These are phyloP conservation scores for Aradophagus sp. DNA, from an alignment of 1,140 invertebrate genomes.

Conservation along the genomic window DNA sequence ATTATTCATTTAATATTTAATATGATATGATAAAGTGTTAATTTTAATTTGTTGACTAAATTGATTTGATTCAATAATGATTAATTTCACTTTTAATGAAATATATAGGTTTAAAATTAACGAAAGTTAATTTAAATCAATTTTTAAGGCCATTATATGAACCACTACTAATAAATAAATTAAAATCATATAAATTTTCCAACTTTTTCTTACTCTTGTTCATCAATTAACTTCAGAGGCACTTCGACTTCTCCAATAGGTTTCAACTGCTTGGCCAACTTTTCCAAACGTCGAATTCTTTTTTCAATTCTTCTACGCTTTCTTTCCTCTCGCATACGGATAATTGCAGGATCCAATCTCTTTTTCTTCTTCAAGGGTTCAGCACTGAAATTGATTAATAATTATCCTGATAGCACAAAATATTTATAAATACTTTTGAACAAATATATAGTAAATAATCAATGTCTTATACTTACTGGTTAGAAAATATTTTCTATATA, in stretches of 20 bases:
- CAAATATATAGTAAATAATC: no score
- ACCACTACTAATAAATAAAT: no score
- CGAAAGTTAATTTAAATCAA: neutral
- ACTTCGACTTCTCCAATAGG: slow-evolving; percentile 88
- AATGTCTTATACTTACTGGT: no score
- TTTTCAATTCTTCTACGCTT: slow-evolving; percentile 88
- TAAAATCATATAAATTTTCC: neutral
- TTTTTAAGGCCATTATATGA: no score
- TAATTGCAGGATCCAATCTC: slow-evolving; percentile 85
- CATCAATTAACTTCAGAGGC: slow-evolving; percentile 79
- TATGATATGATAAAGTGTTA: no score
- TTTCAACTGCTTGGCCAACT: slow-evolving; percentile 84
- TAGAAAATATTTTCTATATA: no score
- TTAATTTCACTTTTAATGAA: no score
- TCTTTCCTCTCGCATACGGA: slow-evolving; percentile 86
- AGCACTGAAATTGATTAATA: slow-evolving; percentile 72
- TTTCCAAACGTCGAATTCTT: slow-evolving; percentile 85
- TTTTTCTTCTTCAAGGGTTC: slow-evolving; percentile 94
- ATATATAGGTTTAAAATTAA: slow-evolving; percentile 3
- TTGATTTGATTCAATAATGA: no score
- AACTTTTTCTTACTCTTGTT: slow-evolving; percentile 77
- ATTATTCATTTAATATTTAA: no score
- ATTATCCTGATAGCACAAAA: slow-evolving; percentile 4
- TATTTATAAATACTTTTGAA: no score
- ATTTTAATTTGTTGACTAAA: no score